These are phyloP conservation scores for Albula glossodonta DNA, from an alignment of 2,113 vertebrate genomes.

Conservation along the genomic window DNA sequence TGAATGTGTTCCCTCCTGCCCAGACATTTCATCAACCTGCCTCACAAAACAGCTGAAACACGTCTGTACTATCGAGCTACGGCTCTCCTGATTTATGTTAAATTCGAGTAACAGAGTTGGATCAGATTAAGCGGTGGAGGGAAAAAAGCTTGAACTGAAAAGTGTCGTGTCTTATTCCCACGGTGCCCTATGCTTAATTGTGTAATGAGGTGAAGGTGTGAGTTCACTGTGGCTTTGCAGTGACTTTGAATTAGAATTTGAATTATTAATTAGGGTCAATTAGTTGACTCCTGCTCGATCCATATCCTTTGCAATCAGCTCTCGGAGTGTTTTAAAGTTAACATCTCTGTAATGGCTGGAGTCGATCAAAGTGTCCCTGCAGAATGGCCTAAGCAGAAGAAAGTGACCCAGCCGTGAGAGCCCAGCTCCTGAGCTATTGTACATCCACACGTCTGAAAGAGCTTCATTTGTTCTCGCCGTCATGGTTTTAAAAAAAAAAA, in stretches of 20 bases:
- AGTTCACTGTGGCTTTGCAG: conserved; percentile 12
- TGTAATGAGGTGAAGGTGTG: conserved; percentile 14
- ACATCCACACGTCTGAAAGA: neutral
- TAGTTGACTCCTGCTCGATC: conserved; percentile 34
- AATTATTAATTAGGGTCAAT: conserved; percentile 44
- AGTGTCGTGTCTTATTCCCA: neutral
- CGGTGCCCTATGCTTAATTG: neutral
- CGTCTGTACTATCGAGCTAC: neutral
- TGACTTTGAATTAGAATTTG: conserved; percentile 23
- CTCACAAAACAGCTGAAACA: neutral
- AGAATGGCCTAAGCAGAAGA: conserved; percentile 5
- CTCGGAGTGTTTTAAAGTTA: conserved; percentile 29
- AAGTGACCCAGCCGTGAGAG: neutral
- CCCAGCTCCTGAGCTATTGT: conserved; percentile 1
- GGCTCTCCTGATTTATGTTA: neutral
- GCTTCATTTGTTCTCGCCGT: conserved; percentile 3
- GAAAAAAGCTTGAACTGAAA: neutral
- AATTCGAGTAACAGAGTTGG: neutral
- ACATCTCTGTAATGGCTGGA: conserved; percentile 34
- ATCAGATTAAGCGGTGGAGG: neutral
- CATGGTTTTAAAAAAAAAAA: neutral
- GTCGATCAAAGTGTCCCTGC: conserved; percentile 26
- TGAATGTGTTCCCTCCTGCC: neutral
- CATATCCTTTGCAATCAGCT: conserved; percentile 32
- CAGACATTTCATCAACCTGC: conserved; percentile 29